Evolutionary conservation across 2,888 invertebrate species (phyloP).

Genomic region (Melinaea marsaeus): DNA sequence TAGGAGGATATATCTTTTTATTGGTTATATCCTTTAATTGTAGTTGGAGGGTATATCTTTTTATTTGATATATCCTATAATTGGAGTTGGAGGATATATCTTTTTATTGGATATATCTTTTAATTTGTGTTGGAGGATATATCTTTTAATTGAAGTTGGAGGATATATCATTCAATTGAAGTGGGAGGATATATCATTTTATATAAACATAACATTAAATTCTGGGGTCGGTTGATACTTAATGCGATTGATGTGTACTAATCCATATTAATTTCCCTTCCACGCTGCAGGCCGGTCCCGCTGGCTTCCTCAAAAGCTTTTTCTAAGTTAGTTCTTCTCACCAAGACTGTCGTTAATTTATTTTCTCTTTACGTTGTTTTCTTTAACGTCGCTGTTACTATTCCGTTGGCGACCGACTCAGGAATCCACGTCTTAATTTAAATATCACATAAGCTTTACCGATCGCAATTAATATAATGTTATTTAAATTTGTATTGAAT

Average conservation of each 20-base stretch:
- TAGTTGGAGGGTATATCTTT: too few relatives aligned
- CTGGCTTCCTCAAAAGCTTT: conserved; percentile 96
- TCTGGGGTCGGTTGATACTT: background rate
- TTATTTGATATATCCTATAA: too few relatives aligned
- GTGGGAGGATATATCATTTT: too few relatives aligned
- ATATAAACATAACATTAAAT: too few relatives aligned
- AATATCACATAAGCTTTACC: conserved; percentile 57
- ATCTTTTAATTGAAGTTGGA: too few relatives aligned
- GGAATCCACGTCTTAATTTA: conserved; percentile 57
- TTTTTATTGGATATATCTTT: too few relatives aligned
- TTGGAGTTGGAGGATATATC: too few relatives aligned
- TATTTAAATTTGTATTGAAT: conserved; percentile 58
- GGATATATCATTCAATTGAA: too few relatives aligned
- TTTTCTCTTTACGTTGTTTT: conserved; percentile 62
- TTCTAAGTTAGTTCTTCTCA: conserved; percentile 84
- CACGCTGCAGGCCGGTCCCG: conserved; percentile 88
- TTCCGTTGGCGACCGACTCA: conserved; percentile 55
- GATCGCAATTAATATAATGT: conserved; percentile 57
- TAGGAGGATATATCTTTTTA: too few relatives aligned
- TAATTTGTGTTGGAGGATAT: too few relatives aligned
- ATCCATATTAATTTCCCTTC: conserved; percentile 39
- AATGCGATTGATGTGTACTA: conserved; percentile 28
- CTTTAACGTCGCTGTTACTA: conserved; percentile 56
- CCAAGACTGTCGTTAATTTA: conserved; percentile 74
- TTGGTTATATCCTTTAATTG: too few relatives aligned